phyloP scores from a whole-genome alignment of 1,140 invertebrate genomes.

The Rhopalosiphum padi region DNA sequence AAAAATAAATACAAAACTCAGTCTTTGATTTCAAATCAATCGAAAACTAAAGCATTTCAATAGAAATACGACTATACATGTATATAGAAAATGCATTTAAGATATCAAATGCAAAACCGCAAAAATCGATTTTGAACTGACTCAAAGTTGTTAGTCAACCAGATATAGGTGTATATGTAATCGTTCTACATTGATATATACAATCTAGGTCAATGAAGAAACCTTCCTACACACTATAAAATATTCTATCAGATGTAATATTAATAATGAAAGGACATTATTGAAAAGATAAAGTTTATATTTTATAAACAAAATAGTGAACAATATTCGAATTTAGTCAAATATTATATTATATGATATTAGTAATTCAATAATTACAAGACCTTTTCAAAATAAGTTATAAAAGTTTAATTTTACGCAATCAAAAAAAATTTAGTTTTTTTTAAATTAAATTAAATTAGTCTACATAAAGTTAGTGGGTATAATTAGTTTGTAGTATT shows the following conservation, averaged over 20 bases:
- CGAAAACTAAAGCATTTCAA: not conserved
- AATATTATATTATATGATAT: too few relatives aligned
- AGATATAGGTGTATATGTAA: not conserved
- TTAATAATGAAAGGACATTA: not conserved
- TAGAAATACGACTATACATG: not conserved
- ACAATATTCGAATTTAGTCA: too few relatives aligned
- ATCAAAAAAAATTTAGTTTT: not conserved
- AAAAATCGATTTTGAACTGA: conserved; percentile 50
- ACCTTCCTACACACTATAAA: conserved; percentile 26
- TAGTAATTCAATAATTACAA: too few relatives aligned
- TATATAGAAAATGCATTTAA: not conserved
- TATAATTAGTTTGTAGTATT: too few relatives aligned
- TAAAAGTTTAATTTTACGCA: not conserved
- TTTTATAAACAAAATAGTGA: not conserved
- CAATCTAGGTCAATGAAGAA: conserved; percentile 36
- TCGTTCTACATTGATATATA: not conserved
- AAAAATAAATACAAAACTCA: not conserved
- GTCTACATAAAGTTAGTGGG: not conserved
- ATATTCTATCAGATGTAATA: not conserved
- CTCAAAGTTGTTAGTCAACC: not conserved
- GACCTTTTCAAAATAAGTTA: not conserved
- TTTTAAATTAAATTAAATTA: not conserved
- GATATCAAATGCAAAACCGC: not conserved
- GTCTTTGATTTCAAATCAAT: not conserved
- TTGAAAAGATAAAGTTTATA: not conserved